Evolutionary conservation across 2,888 invertebrate genomes (phyloP), one percentile per base, ranked within the genome.

Genomic region (Pardosa pseudoannulata): DNA sequence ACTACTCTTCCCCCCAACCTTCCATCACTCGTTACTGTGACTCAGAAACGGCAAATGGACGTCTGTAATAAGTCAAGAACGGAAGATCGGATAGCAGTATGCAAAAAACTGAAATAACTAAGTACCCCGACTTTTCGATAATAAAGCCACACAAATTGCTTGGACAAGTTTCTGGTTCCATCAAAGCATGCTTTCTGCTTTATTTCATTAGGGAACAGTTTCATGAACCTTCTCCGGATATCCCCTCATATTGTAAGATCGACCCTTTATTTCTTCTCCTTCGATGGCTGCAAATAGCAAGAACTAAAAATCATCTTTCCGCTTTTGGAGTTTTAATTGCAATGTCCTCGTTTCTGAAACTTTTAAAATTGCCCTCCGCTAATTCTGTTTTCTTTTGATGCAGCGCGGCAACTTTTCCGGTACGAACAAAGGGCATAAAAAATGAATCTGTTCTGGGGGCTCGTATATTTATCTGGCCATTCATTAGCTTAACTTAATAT

Each of bases 231-330:
- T n/a, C 27, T 71, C 82, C 82, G 82, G 82, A 83, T 71, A 71
- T 76, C 82, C 82, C 82, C 19, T 28, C 56, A 71, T 56, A 83
- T 83, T 83, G 82, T 76, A 65, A 76, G 76, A 76, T 72, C 64
- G 76, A 27, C 82, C 82, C 76, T 83, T 83, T 83, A 83, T 83
- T 83, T 83, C 82, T 83, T 83, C 82, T 50, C 65, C 82, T 46
- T 56, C 82, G 76, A 83, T 83, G 82, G 50, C 76, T 83, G 72
- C 72, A 83, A 83, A 83, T 83, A 76, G 82, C 65, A 83, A 76
- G 70, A 75, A 56, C 56, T 56, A 82, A 76, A 76, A 71, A 62
- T 62, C 41, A 27, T 31, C 76, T 76, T 32, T 83, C 82, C 82
- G 72, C 65, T 41, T 56, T 56, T 46, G 11, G 72, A 65, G 72